phyloP scores from a whole-genome alignment of 2,113 vertebrate species.

The Artemisiospiza belli region DNA sequence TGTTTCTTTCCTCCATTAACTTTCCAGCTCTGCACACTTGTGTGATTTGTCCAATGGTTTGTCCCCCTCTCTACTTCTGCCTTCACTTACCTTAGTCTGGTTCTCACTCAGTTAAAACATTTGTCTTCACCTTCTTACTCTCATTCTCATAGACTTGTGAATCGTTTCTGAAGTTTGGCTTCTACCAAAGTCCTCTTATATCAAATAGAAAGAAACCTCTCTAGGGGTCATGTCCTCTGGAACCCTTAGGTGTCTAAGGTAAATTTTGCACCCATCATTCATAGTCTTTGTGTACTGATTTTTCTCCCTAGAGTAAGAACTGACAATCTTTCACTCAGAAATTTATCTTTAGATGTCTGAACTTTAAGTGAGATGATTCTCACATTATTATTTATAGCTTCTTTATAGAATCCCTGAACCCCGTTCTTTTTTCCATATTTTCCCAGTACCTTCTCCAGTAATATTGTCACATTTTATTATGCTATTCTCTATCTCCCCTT shows the following conservation, averaged over 20 bases:
- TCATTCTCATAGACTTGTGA: background rate
- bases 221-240: background rate
- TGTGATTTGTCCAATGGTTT: background rate
- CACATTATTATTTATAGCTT: background rate
- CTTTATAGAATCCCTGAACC: background rate
- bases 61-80: background rate
- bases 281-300: background rate
- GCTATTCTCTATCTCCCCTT: background rate
- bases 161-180: background rate
- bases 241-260: background rate
- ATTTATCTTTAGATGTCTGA: background rate
- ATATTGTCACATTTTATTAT: slow-evolving; percentile 6
- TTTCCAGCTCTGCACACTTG: background rate
- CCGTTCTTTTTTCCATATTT: background rate
- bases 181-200: background rate
- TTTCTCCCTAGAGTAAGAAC: background rate
- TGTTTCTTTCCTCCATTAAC: background rate
- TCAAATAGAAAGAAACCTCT: background rate
- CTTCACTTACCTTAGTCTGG: background rate
- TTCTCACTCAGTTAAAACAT: background rate
- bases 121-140: background rate
- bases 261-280: background rate
- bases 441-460: background rate
- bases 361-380: background rate
- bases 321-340: background rate